Conservation (phyloP, 2,888 invertebrate species). For the Xestia ashworthii region DNA sequence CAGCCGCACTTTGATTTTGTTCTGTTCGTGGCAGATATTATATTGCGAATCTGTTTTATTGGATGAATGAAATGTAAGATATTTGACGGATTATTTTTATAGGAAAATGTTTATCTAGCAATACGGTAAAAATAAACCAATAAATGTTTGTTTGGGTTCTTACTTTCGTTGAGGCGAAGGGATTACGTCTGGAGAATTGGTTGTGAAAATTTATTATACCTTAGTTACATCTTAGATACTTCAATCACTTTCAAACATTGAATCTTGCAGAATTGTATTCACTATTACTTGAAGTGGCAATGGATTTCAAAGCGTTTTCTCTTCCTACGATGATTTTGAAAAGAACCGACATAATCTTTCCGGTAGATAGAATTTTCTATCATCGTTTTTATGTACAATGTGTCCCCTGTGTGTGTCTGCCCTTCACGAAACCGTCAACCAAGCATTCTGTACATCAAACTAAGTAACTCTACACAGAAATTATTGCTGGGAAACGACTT, state of each 20-base stretch:
- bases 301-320: background rate
- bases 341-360: background rate
- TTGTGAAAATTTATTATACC: background rate
- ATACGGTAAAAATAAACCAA: slow-evolving; percentile 6
- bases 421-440: background rate
- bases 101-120: background rate
- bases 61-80: slow-evolving; percentile 16
- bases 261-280: background rate
- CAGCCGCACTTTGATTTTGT: slow-evolving; percentile 56
- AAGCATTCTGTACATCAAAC: background rate
- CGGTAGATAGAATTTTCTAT: background rate
- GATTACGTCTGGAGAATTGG: background rate
- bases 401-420: too few relatives aligned
- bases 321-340: background rate
- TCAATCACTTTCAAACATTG: background rate
- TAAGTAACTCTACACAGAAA: background rate
- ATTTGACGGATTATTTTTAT: slow-evolving; percentile 14
- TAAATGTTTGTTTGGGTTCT: slow-evolving; percentile 1
- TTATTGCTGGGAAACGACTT: background rate
- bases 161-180: background rate
- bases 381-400: too few relatives aligned
- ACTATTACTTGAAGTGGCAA: background rate
- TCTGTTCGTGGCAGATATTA: slow-evolving; percentile 47
- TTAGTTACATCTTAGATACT: background rate
- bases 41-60: slow-evolving; percentile 35